These are phyloP conservation scores for Holothuria glaberrima DNA, from an alignment of 35 echinoderm and acorn worm species.

Conservation along the genomic window DNA sequence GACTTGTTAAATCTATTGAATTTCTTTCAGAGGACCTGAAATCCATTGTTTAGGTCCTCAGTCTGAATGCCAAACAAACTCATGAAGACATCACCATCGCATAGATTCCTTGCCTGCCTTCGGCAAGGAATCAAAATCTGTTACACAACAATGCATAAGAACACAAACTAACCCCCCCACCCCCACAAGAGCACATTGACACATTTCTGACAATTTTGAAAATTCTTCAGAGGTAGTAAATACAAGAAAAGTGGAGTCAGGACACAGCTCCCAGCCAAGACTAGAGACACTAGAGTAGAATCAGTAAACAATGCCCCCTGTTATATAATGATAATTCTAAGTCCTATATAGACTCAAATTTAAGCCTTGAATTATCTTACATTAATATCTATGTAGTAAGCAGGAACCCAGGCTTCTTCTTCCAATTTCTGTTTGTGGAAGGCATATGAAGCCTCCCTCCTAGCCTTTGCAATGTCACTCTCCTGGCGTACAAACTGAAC, in stretches of 20 bases:
- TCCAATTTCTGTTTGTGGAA: conserved; percentile 85
- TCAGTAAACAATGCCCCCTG: not conserved
- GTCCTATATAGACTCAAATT: not conserved
- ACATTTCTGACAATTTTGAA: too few species aligned
- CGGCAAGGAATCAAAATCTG: too few species aligned
- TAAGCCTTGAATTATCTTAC: conserved; percentile 50
- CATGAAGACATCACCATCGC: too few species aligned
- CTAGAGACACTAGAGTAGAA: not conserved
- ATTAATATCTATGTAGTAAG: conserved; percentile 64
- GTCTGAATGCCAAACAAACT: too few species aligned
- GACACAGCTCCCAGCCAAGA: not conserved
- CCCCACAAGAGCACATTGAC: too few species aligned
- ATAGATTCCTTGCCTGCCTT: too few species aligned
- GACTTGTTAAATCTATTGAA: too few species aligned
- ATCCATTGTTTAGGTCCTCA: too few species aligned
- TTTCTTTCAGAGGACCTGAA: too few species aligned
- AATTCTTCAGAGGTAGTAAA: not conserved
- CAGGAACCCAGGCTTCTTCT: conserved; percentile 75
- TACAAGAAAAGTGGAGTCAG: not conserved
- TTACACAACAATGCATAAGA: too few species aligned
- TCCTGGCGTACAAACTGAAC: conserved; percentile 90
- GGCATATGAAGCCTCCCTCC: conserved; percentile 82
- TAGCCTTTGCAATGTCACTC: conserved; percentile 88
- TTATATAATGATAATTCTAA: not conserved
- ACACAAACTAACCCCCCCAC: too few species aligned